A percentile compares a stretch with the other conserved stretches of the same genome.
Conservation (phyloP, 2,113 vertebrate species). For the Azemiops feae region DNA sequence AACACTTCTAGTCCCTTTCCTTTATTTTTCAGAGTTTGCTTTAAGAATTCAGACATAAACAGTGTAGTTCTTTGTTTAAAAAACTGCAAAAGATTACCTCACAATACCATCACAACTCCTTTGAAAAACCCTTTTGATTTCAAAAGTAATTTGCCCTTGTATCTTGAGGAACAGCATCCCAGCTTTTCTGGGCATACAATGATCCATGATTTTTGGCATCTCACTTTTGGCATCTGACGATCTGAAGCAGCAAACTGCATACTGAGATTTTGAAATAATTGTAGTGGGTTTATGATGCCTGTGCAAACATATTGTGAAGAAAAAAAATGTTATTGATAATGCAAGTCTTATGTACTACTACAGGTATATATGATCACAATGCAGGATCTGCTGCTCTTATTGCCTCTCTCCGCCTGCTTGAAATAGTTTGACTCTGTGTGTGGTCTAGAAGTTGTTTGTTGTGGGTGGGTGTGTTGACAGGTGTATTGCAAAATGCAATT, state of each 20-base stretch:
- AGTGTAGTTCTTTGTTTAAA: not conserved
- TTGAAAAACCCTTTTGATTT: not conserved
- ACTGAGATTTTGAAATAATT: not conserved
- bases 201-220: not conserved
- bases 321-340: constrained; percentile 39
- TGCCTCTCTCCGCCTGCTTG: constrained; percentile 69
- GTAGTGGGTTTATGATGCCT: constrained; percentile 12
- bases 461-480: not conserved
- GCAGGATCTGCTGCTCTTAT: constrained; percentile 67
- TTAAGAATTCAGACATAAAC: not conserved
- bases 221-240: not conserved
- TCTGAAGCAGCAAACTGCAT: not conserved
- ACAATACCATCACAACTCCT: not conserved
- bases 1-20: not conserved
- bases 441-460: constrained; percentile 1
- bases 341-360: constrained; percentile 32
- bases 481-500: constrained; percentile 22
- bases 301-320: constrained; percentile 29
- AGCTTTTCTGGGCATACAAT: not conserved
- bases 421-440: constrained; percentile 66
- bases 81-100: not conserved
- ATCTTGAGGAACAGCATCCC: not conserved
- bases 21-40: not conserved
- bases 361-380: constrained; percentile 59
- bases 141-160: not conserved